Evolutionary conservation across 2,888 invertebrate species (phyloP).

Genomic region (Bembecia ichneumoniformis): DNA sequence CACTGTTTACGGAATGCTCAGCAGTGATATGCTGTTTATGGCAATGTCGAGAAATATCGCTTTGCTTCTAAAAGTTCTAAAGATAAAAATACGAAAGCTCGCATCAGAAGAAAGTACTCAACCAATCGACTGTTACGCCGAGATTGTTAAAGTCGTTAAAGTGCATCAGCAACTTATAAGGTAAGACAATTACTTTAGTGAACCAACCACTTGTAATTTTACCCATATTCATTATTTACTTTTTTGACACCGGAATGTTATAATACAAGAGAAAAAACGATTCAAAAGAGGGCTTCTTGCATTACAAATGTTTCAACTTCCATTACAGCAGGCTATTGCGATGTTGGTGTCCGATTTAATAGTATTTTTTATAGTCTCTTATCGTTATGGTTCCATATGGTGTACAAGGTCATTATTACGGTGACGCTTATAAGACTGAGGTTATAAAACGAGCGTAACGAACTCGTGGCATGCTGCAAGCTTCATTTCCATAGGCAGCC

Average conservation of each 20-base stretch:
- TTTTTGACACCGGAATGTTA: not conserved
- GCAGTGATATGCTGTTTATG: not conserved
- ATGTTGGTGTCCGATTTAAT: too few relatives aligned
- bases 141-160: slow-evolving; percentile 37
- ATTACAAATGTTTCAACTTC: too few relatives aligned
- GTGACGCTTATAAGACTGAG: too few relatives aligned
- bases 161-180: slow-evolving; percentile 47
- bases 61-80: not conserved
- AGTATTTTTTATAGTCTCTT: too few relatives aligned
- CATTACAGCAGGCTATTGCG: too few relatives aligned
- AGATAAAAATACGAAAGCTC: not conserved
- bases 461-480: too few relatives aligned
- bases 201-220: not conserved
- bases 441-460: too few relatives aligned
- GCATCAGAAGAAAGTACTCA: not conserved
- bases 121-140: slow-evolving; percentile 27
- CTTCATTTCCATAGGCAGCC: too few relatives aligned
- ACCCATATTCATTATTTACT: not conserved
- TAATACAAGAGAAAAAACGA: too few relatives aligned
- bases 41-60: not conserved
- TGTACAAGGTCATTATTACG: too few relatives aligned
- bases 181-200: slow-evolving; percentile 19
- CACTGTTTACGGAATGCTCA: not conserved
- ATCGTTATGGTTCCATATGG: too few relatives aligned
- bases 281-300: too few relatives aligned